Evolutionary conservation across 1,140 invertebrate genomes (phyloP).

Genomic region (Drosophila albomicans): DNA sequence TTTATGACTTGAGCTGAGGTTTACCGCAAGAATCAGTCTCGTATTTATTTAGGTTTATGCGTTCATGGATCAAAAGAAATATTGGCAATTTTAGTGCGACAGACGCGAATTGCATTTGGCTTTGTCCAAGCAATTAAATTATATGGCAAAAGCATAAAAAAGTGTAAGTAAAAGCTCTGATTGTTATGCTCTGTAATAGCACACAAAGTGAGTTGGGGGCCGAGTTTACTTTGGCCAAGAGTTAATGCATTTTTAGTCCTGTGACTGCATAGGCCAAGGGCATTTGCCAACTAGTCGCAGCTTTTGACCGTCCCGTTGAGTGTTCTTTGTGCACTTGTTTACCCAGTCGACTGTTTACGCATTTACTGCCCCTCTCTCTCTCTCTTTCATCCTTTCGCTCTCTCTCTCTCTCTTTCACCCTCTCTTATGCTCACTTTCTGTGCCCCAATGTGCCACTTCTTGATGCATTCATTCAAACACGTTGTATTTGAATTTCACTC

Average conservation of each 20-base stretch:
- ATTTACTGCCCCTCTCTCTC: constrained; percentile 38
- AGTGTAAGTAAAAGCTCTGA: constrained; percentile 29
- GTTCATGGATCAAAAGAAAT: background rate
- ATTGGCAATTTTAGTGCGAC: background rate
- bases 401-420: background rate
- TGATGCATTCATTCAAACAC: constrained; percentile 69
- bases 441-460: constrained; percentile 45
- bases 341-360: constrained; percentile 66
- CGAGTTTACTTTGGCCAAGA: constrained; percentile 27
- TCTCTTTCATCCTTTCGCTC: background rate
- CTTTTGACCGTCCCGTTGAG: constrained; percentile 10
- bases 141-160: background rate
- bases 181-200: constrained; percentile 6
- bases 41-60: constrained; percentile 1
- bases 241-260: constrained; percentile 20
- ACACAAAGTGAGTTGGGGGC: constrained; percentile 1
- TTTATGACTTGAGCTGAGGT: constrained; percentile 44
- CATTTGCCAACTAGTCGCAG: constrained; percentile 30
- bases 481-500: constrained; percentile 70
- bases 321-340: constrained; percentile 56
- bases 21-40: background rate
- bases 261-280: constrained; percentile 53
- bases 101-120: background rate
- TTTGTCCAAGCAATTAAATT: background rate
- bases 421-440: background rate